Conservation (phyloP, 2,797 vertebrate genomes). For the Furcifer pardalis region DNA sequence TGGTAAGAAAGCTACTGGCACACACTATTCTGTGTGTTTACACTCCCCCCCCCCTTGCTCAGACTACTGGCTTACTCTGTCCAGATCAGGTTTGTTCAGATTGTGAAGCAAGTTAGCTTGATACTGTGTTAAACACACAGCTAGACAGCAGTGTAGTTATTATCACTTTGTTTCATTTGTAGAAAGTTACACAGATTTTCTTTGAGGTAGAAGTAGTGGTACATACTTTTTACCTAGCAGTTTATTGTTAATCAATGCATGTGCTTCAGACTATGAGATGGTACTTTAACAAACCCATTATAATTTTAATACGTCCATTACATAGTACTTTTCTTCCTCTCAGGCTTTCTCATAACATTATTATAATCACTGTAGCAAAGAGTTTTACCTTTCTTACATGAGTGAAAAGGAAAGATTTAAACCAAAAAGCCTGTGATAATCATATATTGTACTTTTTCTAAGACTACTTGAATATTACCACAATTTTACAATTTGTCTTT, state of each 20-base stretch:
- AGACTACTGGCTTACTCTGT: neutral
- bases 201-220: neutral
- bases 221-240: neutral
- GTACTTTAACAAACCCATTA: neutral
- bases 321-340: neutral
- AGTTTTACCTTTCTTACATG: constrained; percentile 12
- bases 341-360: neutral
- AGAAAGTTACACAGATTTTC: neutral
- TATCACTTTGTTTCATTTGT: neutral
- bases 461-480: neutral
- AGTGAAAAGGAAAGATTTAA: constrained; percentile 19
- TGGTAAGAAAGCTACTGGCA: no score
- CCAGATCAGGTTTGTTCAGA: neutral
- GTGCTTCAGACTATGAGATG: neutral
- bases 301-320: neutral
- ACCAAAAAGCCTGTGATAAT: constrained; percentile 23
- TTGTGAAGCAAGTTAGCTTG: neutral
- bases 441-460: neutral
- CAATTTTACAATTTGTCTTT: constrained; percentile 12
- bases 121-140: neutral
- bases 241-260: constrained; percentile 7
- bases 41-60: neutral
- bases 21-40: neutral
- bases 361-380: neutral
- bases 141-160: neutral